Base-by-base conservation (phyloP, 2,797 vertebrate species). In the Siniperca obscura region DNA sequence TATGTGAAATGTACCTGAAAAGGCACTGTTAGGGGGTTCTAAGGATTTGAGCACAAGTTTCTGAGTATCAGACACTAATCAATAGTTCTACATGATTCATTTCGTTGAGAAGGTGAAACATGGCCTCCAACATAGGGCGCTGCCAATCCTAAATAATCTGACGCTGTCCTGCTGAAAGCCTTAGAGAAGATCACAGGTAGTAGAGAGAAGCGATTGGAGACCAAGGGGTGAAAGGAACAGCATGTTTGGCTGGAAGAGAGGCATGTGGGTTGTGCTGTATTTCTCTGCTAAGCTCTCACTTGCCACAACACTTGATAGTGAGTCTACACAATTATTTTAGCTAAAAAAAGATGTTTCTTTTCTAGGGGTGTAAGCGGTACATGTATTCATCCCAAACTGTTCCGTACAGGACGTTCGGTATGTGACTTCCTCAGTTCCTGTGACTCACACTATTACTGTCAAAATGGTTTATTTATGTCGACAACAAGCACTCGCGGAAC, bases 71-170 rank as follows among this genome's bases (percentile, higher is more conserved):
- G 30, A 60, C 77, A 22, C 30, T 3, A 68, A 74, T 66, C 53
- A 62, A 60, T 34, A 64, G 11, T 13, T 42, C n/a, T 46, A 4
- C 21, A 40, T 62, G 44, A 79, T 77, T 71, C 2, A 62, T 30
- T 70, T 53, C 44, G 14, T 53, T 75, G 21, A 40, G 50, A 25
- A 42, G 10, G 36, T 52, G 59, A 80, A 84, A 59, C 36, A 19
- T 17, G 65, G 55, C 67, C 8, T 72, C 64, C 25, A 38, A 55
- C 36, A 34, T 10, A 7, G 7, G 64, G 53, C 0, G 21, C 67
- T 80, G 70, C 74, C 79, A 78, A 34, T 74, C 62, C 79, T n/a
- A 67, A 64, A 42, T 3, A n/a, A 38, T 61, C 50, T 46, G 44
- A 64, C 38, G 60, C 62, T 8, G 72, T 72, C 48, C 30, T 16